These are phyloP conservation scores for Pelecanus crispus DNA, from an alignment of 2,113 vertebrate genomes.

Conservation along the genomic window DNA sequence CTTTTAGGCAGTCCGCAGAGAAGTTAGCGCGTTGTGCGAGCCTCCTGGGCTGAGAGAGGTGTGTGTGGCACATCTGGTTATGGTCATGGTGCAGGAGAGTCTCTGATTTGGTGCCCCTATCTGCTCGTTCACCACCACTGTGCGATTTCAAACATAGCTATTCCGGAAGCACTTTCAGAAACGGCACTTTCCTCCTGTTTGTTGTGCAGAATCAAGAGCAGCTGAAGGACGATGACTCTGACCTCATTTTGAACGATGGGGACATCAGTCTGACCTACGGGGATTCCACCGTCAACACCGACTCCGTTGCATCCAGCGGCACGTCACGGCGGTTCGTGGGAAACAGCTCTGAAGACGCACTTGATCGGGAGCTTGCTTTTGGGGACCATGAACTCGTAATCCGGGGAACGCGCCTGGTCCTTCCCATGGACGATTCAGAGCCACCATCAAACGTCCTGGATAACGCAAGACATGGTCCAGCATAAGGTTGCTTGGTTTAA, in stretches of 20 bases:
- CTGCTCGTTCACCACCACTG: rapidly evolving
- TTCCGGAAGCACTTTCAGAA: background rate
- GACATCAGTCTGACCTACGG: constrained; percentile 92
- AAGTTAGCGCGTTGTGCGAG: rapidly evolving
- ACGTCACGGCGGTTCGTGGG: constrained; percentile 64
- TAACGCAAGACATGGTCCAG: constrained; percentile 71
- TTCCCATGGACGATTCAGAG: constrained; percentile 95
- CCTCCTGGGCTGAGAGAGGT: background rate
- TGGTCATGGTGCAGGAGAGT: background rate
- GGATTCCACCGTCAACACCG: constrained; percentile 85
- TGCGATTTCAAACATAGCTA: rapidly evolving
- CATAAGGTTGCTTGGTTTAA: constrained; percentile 64
- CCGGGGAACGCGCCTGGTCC: constrained; percentile 90
- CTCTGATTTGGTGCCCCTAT: rapidly evolving
- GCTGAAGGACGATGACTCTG: constrained; percentile 94
- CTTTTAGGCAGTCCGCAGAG: background rate
- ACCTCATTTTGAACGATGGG: constrained; percentile 92
- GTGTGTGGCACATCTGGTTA: background rate
- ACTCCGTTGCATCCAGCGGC: constrained; percentile 59
- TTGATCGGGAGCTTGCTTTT: constrained; percentile 85
- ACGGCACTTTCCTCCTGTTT: background rate
- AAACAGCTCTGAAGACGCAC: constrained; percentile 77
- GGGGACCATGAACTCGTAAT: constrained; percentile 93
- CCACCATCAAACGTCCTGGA: constrained; percentile 78
- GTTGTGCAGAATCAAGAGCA: constrained; percentile 87